A percentile compares a stretch with the other conserved stretches of the same genome.
Evolutionary conservation across 2,113 vertebrate genomes (phyloP).

Genomic region (Mirza zaza): DNA sequence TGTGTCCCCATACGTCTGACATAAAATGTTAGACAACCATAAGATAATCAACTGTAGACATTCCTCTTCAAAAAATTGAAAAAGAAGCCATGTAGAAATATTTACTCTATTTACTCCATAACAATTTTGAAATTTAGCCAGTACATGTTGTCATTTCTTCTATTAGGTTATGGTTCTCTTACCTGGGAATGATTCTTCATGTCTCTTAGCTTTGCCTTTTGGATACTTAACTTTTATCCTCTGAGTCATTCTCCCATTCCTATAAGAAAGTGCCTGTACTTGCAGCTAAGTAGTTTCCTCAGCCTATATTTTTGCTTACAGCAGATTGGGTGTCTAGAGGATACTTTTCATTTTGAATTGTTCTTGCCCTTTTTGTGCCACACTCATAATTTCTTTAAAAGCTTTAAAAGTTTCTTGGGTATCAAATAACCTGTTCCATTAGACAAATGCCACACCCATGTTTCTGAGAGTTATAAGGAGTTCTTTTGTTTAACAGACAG

Average conservation of each 20-base stretch:
- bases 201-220: not conserved
- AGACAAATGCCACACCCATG: not conserved
- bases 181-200: not conserved
- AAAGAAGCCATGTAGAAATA: not conserved
- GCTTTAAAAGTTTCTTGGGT: not conserved
- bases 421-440: not conserved
- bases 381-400: not conserved
- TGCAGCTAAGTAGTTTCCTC: not conserved
- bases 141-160: not conserved
- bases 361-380: not conserved
- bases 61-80: not conserved
- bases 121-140: not conserved
- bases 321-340: not conserved
- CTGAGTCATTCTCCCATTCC: not conserved
- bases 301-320: not conserved
- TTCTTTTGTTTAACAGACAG: not conserved
- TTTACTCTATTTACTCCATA: not conserved
- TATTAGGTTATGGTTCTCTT: not conserved
- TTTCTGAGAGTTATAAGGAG: not conserved
- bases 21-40: not conserved
- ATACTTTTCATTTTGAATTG: not conserved
- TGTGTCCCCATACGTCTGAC: too few relatives aligned
- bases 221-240: too few relatives aligned
- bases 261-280: not conserved
- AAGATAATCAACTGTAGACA: not conserved